Conservation (phyloP, 2,113 vertebrate species). For the Circaetus cinerascens region DNA sequence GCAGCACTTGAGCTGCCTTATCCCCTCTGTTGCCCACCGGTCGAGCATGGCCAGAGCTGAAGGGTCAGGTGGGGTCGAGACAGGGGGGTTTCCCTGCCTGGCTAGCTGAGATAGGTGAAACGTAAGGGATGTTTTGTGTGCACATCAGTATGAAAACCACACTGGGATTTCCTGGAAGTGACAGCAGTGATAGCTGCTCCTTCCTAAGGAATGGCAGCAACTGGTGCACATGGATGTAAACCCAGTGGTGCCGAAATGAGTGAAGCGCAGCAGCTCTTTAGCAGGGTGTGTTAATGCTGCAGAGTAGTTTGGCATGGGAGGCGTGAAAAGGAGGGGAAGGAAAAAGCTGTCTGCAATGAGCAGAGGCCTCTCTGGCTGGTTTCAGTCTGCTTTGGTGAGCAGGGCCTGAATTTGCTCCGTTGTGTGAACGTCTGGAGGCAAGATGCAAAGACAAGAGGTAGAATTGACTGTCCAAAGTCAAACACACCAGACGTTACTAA, state of each 20-base stretch:
- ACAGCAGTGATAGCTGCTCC: neutral
- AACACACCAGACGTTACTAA: fast-evolving
- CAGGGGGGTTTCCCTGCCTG: neutral
- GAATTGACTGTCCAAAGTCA: neutral
- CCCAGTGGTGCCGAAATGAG: fast-evolving
- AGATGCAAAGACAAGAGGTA: neutral
- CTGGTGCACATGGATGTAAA: neutral
- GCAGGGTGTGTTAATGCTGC: neutral
- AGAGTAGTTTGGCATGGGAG: fast-evolving
- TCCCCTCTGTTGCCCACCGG: neutral
- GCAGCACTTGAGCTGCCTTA: neutral
- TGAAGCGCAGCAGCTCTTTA: neutral
- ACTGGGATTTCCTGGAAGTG: neutral
- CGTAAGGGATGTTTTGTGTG: neutral
- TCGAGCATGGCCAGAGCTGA: neutral
- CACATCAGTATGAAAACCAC: neutral
- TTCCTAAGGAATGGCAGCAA: neutral
- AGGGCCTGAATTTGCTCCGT: neutral
- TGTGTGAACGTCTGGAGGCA: fast-evolving
- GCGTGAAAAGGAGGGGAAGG: neutral
- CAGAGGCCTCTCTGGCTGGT: neutral
- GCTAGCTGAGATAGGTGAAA: neutral
- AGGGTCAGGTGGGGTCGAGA: neutral
- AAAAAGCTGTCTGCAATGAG: neutral
- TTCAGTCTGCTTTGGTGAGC: neutral